phyloP scores from a whole-genome alignment of 2,797 vertebrate species.

The Epinephelus malabaricus region DNA sequence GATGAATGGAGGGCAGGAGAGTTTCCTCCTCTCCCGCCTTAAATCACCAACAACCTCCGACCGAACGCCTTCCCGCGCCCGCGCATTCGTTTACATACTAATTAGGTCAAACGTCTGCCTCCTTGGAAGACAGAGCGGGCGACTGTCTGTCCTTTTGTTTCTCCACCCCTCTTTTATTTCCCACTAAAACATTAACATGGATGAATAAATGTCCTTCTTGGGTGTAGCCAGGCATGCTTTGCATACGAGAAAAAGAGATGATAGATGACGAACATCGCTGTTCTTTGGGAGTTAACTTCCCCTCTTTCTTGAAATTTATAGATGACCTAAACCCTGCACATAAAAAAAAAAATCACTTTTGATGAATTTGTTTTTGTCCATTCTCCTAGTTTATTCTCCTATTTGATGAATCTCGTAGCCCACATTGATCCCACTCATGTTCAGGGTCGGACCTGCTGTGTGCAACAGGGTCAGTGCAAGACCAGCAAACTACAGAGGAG shows the following conservation, averaged over 20 bases:
- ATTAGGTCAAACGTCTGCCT: slow-evolving; percentile 83
- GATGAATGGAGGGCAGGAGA: slow-evolving; percentile 52
- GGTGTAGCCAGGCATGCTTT: slow-evolving; percentile 48
- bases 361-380: not conserved
- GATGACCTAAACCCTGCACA: not conserved
- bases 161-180: slow-evolving; percentile 61
- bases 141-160: slow-evolving; percentile 79
- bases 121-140: slow-evolving; percentile 70
- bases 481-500: not conserved
- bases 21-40: slow-evolving; percentile 39
- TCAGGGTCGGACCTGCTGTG: too few species aligned
- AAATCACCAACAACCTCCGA: slow-evolving; percentile 58
- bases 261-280: not conserved
- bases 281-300: slow-evolving; percentile 8
- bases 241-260: slow-evolving; percentile 35
- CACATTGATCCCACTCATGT: not conserved
- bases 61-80: slow-evolving; percentile 36
- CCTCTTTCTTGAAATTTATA: not conserved
- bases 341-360: not conserved
- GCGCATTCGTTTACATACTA: slow-evolving; percentile 77
- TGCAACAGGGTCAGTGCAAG: not conserved
- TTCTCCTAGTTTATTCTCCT: not conserved
- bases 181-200: slow-evolving; percentile 66
- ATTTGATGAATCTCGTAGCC: not conserved
- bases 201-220: slow-evolving; percentile 56